Conservation (phyloP, 1,140 invertebrate genomes). For the Lineus longissimus region DNA sequence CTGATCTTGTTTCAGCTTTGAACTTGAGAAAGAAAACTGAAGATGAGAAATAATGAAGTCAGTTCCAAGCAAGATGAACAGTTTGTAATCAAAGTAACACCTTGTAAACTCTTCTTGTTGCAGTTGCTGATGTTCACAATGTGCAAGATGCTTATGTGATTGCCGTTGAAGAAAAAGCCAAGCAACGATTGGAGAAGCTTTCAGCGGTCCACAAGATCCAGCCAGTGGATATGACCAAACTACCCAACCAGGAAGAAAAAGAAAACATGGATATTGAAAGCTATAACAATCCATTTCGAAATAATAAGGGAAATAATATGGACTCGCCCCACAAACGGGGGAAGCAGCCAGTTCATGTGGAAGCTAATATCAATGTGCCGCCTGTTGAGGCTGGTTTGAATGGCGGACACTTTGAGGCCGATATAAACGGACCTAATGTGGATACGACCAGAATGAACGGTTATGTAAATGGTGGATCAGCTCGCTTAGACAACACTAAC, state of each 20-base stretch:
- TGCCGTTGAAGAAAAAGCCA: conserved; percentile 86
- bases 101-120: conserved; percentile 57
- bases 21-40: too few relatives aligned
- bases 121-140: conserved; percentile 77
- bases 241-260: conserved; percentile 76
- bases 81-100: too few relatives aligned
- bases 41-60: too few relatives aligned
- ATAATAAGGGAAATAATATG: not conserved
- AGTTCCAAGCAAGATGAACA: too few relatives aligned
- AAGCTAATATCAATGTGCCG: conserved; percentile 8
- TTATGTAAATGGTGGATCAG: too few relatives aligned
- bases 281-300: not conserved
- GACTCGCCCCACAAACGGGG: not conserved
- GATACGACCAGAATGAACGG: too few relatives aligned
- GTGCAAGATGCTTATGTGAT: conserved; percentile 97
- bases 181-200: conserved; percentile 82
- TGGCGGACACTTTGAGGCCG: too few relatives aligned
- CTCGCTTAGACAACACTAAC: too few relatives aligned
- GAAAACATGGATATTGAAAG: not conserved
- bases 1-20: too few relatives aligned
- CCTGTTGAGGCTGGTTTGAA: too few relatives aligned
- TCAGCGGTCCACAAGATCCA: conserved; percentile 86
- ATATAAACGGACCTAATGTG: too few relatives aligned
- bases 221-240: conserved; percentile 90
- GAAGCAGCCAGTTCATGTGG: conserved; percentile 19